Conservation (phyloP, 1,140 invertebrate genomes). For the Zaprionus vittiger region DNA sequence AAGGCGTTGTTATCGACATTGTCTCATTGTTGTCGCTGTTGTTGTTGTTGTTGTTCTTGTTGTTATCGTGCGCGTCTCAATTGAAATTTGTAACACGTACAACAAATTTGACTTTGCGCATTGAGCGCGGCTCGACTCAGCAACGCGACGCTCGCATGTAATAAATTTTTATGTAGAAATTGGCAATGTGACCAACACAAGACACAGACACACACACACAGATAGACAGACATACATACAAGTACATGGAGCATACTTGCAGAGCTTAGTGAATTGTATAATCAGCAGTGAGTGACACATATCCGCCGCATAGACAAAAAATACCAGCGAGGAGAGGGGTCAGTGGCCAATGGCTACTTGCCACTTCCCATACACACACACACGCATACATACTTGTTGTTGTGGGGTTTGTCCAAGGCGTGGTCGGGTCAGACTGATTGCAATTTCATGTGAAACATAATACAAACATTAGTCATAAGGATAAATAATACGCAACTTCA, state of each 20-base stretch:
- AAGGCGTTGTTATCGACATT: constrained; percentile 9
- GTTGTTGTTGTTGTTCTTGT: constrained; percentile 24
- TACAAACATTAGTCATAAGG: constrained; percentile 54
- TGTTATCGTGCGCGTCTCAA: constrained; percentile 41
- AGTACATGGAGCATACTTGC: neutral
- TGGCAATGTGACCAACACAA: constrained; percentile 54
- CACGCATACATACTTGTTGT: neutral
- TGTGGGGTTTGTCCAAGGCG: constrained; percentile 20
- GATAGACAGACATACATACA: neutral
- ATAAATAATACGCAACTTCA: constrained; percentile 37
- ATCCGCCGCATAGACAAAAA: constrained; percentile 47
- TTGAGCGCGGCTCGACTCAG: constrained; percentile 24
- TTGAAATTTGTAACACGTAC: constrained; percentile 60
- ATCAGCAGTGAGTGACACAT: constrained; percentile 56
- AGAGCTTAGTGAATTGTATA: constrained; percentile 56
- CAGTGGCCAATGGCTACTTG: constrained; percentile 19
- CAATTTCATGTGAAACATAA: constrained; percentile 47
- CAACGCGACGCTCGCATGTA: constrained; percentile 20
- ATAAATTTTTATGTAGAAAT: constrained; percentile 58
- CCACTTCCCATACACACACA: neutral
- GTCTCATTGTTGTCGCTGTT: constrained; percentile 3
- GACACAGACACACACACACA: neutral
- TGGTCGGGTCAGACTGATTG: constrained; percentile 34
- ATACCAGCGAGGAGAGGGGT: neutral
- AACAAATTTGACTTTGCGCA: constrained; percentile 50